Evolutionary conservation across 2,888 invertebrate genomes (phyloP).

Genomic region (Dynastes maya): DNA sequence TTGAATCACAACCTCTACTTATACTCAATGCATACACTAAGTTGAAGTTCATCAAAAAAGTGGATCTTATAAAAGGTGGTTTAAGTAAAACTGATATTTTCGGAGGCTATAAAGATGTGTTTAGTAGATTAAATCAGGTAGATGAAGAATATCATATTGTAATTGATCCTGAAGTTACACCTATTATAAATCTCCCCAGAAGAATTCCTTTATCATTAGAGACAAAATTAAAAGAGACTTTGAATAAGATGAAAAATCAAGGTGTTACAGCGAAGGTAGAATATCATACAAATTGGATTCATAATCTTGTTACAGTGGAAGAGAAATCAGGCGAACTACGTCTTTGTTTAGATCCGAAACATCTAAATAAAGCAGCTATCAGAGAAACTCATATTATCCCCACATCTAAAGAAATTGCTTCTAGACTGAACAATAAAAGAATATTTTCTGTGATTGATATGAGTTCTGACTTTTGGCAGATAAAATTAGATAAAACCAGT

Average conservation of each 20-base stretch:
- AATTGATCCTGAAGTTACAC: neutral
- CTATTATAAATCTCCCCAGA: conserved; percentile 4
- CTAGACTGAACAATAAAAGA: conserved; percentile 55
- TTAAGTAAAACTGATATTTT: neutral
- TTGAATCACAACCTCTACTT: conserved; percentile 12
- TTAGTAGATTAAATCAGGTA: neutral
- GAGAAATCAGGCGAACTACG: conserved; percentile 23
- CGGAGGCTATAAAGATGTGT: conserved; percentile 9
- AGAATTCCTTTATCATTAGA: conserved; percentile 24
- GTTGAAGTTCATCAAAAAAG: neutral
- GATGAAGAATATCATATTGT: conserved; percentile 6
- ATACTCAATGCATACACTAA: neutral
- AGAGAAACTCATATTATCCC: conserved; percentile 50
- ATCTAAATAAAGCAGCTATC: conserved; percentile 18
- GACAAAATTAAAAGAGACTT: conserved; percentile 16
- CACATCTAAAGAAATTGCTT: conserved; percentile 56
- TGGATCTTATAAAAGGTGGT: neutral
- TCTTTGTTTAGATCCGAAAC: conserved; percentile 26
- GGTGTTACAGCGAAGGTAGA: conserved; percentile 22
- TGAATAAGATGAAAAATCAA: conserved; percentile 9
- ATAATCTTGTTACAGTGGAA: conserved; percentile 19
- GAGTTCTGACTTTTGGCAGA: conserved; percentile 63
- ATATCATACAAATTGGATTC: conserved; percentile 11
- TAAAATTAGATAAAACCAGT: conserved; percentile 58
- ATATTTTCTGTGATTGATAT: conserved; percentile 59